Conservation (phyloP, 2,113 vertebrate species). For the Macquaria australasica region DNA sequence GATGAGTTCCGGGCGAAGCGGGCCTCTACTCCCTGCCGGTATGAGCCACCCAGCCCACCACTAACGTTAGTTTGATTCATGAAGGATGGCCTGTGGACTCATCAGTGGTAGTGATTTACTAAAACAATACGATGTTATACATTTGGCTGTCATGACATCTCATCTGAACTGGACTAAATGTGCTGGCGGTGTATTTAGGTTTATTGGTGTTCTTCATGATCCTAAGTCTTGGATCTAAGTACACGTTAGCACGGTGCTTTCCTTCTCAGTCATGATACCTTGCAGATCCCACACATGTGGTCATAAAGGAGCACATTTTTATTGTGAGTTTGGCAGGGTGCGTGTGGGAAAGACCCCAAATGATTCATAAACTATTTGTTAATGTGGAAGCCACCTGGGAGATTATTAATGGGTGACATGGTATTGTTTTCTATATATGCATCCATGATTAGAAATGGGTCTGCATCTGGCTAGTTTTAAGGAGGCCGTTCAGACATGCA, state of each 20-base stretch:
- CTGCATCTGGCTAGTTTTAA: background rate
- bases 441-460: background rate
- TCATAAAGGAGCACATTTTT: slow-evolving; percentile 17
- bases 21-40: slow-evolving; percentile 66
- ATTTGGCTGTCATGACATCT: background rate
- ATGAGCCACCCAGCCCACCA: slow-evolving; percentile 62
- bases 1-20: slow-evolving; percentile 46
- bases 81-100: slow-evolving; percentile 51
- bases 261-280: background rate
- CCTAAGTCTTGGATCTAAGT: too few relatives aligned
- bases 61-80: slow-evolving; percentile 29
- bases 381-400: background rate
- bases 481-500: slow-evolving; percentile 7
- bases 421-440: background rate
- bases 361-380: slow-evolving; percentile 21
- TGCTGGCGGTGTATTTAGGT: too few relatives aligned
- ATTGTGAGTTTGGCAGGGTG: background rate
- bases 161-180: too few relatives aligned
- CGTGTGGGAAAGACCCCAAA: background rate
- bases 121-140: background rate
- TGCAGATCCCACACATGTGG: slow-evolving; percentile 10
- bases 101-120: slow-evolving; percentile 21
- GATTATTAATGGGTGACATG: background rate
- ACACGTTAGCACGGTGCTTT: background rate
- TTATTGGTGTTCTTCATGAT: background rate